phyloP scores from a whole-genome alignment of 2,113 vertebrate genomes.

The Petrocephalus zakoni region DNA sequence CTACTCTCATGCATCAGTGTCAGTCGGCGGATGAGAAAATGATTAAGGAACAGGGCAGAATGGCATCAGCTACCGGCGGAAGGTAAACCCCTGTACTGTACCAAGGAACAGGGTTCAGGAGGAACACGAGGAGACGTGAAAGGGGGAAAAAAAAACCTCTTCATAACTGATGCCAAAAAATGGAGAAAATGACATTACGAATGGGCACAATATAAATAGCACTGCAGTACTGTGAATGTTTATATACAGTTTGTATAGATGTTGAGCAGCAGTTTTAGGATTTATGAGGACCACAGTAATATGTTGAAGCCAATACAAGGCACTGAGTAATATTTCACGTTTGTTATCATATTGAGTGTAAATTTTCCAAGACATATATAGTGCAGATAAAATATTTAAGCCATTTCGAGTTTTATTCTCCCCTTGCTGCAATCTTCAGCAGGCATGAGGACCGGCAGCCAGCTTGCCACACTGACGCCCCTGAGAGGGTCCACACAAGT shows the following conservation, averaged over 20 bases:
- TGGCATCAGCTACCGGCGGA: slow-evolving; percentile 53
- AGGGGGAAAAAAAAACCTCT: slow-evolving; percentile 45
- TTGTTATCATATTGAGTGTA: slow-evolving; percentile 64
- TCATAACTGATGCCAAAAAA: slow-evolving; percentile 58
- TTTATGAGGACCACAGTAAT: slow-evolving; percentile 57
- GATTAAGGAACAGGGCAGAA: slow-evolving; percentile 60
- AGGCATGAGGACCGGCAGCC: neutral
- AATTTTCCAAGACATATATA: slow-evolving; percentile 57
- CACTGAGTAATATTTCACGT: slow-evolving; percentile 65
- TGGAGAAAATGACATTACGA: slow-evolving; percentile 58
- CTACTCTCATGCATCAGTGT: slow-evolving; percentile 61
- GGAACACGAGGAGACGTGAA: slow-evolving; percentile 48
- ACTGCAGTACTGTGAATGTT: slow-evolving; percentile 66
- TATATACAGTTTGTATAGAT: slow-evolving; percentile 57
- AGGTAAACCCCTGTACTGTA: slow-evolving; percentile 51
- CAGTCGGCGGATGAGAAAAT: slow-evolving; percentile 60
- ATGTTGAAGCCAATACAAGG: slow-evolving; percentile 56
- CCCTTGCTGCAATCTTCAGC: slow-evolving; percentile 31
- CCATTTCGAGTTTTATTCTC: slow-evolving; percentile 47
- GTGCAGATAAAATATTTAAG: slow-evolving; percentile 59
- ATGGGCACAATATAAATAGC: slow-evolving; percentile 65
- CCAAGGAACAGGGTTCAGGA: slow-evolving; percentile 27
- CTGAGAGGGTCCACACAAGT: slow-evolving; percentile 34
- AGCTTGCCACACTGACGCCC: slow-evolving; percentile 21
- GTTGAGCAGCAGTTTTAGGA: slow-evolving; percentile 51